Evolutionary conservation across 2,888 invertebrate species (phyloP), one percentile per base, ranked within the genome.

Genomic region (Bursaphelenchus okinawaensis): DNA sequence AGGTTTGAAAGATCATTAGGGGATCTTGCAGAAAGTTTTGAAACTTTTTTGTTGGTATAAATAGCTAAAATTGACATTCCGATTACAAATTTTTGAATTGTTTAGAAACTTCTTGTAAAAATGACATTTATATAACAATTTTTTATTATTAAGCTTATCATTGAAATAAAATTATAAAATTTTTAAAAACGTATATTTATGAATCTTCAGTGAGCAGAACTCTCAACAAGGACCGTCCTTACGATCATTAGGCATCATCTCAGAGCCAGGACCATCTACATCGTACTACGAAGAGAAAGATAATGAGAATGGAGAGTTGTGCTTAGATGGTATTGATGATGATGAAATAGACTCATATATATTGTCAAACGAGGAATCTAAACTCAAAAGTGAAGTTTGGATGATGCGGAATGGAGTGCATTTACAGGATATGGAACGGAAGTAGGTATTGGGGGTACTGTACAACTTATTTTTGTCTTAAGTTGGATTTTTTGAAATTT

Each of bases 351-450:
- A 91, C 80, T 88, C 75, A 4, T 82, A 82, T 58, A 77, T 83
- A 52, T 62, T 82, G 56, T 75, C 73, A 12, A 73, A 76, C 24
- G 65, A 74, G 59, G 96, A 96, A 84, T 88, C 90, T 0, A 84
- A 87, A 58, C 87, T 89, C 64, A 98, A 96, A 84, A 89, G 90
- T 16, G 86, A 86, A 63, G 84, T 93, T 78, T 98, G 96, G 96
- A 89, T 90, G 80, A 88, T 88, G 79, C 85, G 91, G 1, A 94
- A 96, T 84, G 91, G 90, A 0, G 89, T 89, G 12, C 95, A 91
- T 83, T 86, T 98, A 65, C 88, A 88, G 77, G 90, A 92, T 78
- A 87, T 88, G 52, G 92, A 91, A 83, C 91, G 92, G 82, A 92
- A 91, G 26, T 73, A 26, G 20, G 61, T 19, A 26, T 56, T 55